phyloP scores from a whole-genome alignment of 2,113 vertebrate genomes.

The Ameiurus melas region DNA sequence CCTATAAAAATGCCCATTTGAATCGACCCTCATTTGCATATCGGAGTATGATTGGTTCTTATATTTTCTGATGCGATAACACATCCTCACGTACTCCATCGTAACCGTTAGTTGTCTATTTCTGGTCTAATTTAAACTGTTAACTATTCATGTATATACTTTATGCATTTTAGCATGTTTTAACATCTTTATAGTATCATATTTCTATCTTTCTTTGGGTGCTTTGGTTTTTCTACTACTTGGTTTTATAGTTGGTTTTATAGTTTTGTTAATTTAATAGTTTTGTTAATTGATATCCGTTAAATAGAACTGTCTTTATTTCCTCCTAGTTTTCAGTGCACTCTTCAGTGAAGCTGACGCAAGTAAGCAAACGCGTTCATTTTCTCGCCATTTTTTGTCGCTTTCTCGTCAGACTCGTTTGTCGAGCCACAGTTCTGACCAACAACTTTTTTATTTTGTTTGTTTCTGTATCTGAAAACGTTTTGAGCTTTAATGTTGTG shows the following conservation, averaged over 20 bases:
- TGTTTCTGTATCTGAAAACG: background rate
- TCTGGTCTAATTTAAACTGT: background rate
- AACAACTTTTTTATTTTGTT: background rate
- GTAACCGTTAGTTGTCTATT: background rate
- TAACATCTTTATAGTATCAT: background rate
- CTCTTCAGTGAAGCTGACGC: conserved; percentile 73
- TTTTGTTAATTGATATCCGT: background rate
- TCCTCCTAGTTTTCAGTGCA: conserved; percentile 62
- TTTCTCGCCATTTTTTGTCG: background rate
- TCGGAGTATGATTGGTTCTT: background rate
- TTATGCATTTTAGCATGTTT: background rate
- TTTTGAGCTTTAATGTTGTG: background rate
- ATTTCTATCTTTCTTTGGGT: background rate
- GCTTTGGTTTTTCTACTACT: background rate
- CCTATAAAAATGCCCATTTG: background rate
- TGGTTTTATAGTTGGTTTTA: too few species aligned
- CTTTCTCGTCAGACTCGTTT: background rate
- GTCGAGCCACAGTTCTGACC: background rate
- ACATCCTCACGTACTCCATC: background rate
- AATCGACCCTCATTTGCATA: background rate
- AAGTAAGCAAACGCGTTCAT: conserved; percentile 61
- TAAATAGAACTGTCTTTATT: too few species aligned
- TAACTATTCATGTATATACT: background rate
- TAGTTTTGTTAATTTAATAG: background rate
- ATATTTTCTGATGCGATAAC: background rate